Conservation (phyloP, 2,113 vertebrate species). For the Nesogale talazaci region DNA sequence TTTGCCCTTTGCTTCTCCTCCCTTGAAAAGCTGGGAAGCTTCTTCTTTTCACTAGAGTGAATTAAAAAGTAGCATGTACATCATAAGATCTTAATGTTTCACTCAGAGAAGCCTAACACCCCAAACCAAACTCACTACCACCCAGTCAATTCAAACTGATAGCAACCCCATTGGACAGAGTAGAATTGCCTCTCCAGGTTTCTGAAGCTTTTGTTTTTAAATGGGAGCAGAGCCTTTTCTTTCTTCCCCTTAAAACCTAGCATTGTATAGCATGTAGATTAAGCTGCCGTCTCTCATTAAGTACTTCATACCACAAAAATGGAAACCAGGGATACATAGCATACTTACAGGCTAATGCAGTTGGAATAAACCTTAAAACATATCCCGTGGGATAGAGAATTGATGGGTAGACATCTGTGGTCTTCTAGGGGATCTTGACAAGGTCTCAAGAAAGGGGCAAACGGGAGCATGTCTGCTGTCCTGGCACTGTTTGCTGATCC, state of each 20-base stretch:
- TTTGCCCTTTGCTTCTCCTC: slow-evolving; percentile 18
- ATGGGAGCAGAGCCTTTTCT: too few species aligned
- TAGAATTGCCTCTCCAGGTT: too few species aligned
- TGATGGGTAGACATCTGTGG: background rate
- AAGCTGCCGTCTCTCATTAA: background rate
- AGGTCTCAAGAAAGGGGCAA: background rate
- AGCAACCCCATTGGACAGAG: too few species aligned
- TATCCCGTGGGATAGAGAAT: slow-evolving; percentile 32
- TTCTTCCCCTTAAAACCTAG: background rate
- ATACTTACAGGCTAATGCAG: background rate
- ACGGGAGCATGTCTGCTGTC: slow-evolving; percentile 7
- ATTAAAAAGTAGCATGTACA: background rate
- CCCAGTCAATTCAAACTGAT: too few species aligned
- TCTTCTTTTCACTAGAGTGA: background rate
- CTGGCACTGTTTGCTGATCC: slow-evolving; percentile 46
- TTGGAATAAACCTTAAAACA: slow-evolving; percentile 19
- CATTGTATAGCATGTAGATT: background rate
- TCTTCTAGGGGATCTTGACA: slow-evolving; percentile 38
- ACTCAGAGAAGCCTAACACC: background rate
- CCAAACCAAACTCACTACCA: too few species aligned
- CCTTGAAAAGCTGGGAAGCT: background rate
- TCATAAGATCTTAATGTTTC: background rate
- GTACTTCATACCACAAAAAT: background rate
- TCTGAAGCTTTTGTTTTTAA: too few species aligned
- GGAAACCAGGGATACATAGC: background rate